phyloP scores from a whole-genome alignment of 1,140 invertebrate species.

The Microplitis demolitor region DNA sequence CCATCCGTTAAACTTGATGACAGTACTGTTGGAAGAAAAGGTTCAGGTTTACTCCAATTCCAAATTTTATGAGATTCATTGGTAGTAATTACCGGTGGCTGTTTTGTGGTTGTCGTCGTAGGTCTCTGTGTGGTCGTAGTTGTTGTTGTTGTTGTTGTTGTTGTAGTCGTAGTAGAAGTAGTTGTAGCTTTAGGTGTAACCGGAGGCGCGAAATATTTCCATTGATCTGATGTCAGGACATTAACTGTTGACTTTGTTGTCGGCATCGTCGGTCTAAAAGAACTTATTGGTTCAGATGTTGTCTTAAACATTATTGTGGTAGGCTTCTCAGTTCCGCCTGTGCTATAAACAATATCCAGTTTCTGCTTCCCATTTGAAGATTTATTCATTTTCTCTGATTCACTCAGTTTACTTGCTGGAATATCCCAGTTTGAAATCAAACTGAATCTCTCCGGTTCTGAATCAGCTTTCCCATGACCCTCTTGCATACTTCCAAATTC shows the following conservation, averaged over 20 bases:
- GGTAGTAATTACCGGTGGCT: not conserved
- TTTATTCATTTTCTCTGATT: not conserved
- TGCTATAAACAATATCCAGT: conserved; percentile 45
- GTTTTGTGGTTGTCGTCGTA: not conserved
- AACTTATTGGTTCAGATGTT: conserved; percentile 8
- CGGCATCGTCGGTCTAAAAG: conserved; percentile 20
- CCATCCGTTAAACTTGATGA: not conserved
- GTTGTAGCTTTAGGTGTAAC: not conserved
- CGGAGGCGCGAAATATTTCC: conserved; percentile 50
- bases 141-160: conserved; percentile 1
- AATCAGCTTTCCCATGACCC: conserved; percentile 31
- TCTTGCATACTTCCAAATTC: not conserved
- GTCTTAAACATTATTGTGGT: conserved; percentile 19
- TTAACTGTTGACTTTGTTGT: conserved; percentile 29
- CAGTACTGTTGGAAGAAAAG: conserved; percentile 40
- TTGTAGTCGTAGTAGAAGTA: not conserved
- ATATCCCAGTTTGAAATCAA: conserved; percentile 41
- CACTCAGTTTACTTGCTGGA: not conserved
- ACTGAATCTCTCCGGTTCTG: conserved; percentile 46
- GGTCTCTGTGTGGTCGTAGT: not conserved
- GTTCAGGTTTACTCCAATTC: not conserved
- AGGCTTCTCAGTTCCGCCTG: conserved; percentile 34
- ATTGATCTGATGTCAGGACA: conserved; percentile 44
- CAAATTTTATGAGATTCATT: not conserved
- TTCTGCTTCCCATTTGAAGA: not conserved